Percentiles rank a stretch among this genome's conserved stretches.
Conservation (phyloP, 1,140 invertebrate species). For the Muscidifurax raptorellus region DNA sequence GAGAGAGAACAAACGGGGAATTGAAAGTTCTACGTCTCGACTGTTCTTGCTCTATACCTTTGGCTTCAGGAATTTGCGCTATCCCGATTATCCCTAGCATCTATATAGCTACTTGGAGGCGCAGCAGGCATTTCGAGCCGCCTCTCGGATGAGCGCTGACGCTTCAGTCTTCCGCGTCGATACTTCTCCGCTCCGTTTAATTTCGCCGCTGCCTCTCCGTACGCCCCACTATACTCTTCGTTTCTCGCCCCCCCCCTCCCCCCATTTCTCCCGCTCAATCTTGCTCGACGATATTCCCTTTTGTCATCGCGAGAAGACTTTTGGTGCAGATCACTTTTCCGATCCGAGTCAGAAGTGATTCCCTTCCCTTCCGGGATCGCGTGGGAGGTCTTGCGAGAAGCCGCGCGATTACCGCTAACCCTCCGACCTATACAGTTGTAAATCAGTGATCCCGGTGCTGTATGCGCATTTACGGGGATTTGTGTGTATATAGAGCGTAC, state of each 20-base stretch:
- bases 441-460: background rate
- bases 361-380: background rate
- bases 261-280: too few species aligned
- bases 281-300: background rate
- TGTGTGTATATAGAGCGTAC: background rate
- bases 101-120: background rate
- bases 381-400: background rate
- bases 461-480: background rate
- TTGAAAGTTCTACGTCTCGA: background rate
- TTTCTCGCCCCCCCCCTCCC: background rate
- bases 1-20: background rate
- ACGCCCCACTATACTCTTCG: background rate
- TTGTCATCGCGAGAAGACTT: background rate
- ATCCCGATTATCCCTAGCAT: background rate
- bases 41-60: background rate
- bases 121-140: constrained; percentile 8
- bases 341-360: background rate
- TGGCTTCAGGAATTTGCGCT: background rate
- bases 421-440: background rate
- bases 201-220: background rate
- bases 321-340: background rate
- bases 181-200: constrained; percentile 19
- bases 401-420: background rate
- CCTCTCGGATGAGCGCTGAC: constrained; percentile 22
- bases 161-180: constrained; percentile 31